These are phyloP conservation scores for Arrhopalites spinosus DNA, from an alignment of 2,888 invertebrate genomes.

Conservation along the genomic window DNA sequence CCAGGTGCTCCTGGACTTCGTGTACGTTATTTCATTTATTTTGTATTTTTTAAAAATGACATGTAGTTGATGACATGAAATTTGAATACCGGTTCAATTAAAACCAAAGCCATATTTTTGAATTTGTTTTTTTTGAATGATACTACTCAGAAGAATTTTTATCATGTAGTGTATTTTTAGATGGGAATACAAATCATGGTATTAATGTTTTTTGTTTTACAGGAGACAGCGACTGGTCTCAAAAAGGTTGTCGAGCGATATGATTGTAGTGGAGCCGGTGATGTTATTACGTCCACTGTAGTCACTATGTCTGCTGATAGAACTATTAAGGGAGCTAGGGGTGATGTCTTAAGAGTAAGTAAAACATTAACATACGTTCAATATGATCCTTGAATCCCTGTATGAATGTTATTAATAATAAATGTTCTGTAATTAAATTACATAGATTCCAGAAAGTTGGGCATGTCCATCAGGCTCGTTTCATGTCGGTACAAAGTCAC, in stretches of 20 bases:
- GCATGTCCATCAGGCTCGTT: conserved; percentile 81
- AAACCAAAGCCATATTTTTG: no score
- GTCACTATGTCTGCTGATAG: conserved; percentile 73
- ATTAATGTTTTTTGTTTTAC: conserved; percentile 54
- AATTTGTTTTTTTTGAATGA: no score
- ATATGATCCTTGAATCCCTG: background rate
- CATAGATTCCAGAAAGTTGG: conserved; percentile 83
- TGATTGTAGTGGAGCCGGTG: conserved; percentile 96
- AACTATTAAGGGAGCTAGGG: conserved; percentile 76
- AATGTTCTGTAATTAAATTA: no score
- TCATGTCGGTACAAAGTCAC: conserved; percentile 84
- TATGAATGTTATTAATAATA: background rate
- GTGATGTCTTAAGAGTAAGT: conserved; percentile 81
- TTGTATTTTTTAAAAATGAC: no score
- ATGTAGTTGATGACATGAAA: no score
- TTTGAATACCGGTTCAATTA: no score
- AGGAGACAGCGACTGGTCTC: conserved; percentile 86
- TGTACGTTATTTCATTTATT: background rate
- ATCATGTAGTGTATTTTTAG: background rate
- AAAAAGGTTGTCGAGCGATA: conserved; percentile 92
- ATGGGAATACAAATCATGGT: background rate
- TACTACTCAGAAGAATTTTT: no score
- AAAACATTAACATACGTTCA: background rate
- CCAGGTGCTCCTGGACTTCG: conserved; percentile 2
- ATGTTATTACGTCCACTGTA: conserved; percentile 86